Evolutionary conservation across 2,113 vertebrate species (phyloP), one percentile per base, ranked within the genome.

Genomic region (Monopterus albus): DNA sequence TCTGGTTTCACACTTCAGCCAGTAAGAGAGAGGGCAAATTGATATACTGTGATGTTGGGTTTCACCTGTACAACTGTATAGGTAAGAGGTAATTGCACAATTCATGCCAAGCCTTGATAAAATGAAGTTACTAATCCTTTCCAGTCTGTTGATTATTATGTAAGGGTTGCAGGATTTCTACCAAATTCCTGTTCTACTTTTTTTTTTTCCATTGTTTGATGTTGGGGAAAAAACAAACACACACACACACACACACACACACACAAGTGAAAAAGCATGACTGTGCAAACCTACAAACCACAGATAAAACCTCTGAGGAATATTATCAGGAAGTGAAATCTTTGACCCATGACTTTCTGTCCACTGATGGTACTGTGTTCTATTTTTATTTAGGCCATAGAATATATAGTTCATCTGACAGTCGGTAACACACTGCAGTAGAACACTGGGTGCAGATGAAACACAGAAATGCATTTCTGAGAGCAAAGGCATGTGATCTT

Each of bases 81-180:
- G 3, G 40, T 56, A 61, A 36, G 13, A 33, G 23, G 59, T 66
- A 39, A 57, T 12, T 49, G 42, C 23, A 51, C 25, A 39, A 62
- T 65, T 63, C 46, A 53, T 58, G 46, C 58, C 39, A 52, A 42
- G 1, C 26, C 13, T 10, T 21, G 17, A 28, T 45, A 55, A 51
- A 29, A 39, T 57, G 7, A 45, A 65, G 20, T 63, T 65, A 60
- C 39, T 52, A 47, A 68, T 39, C n/a, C 33, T 55, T 52, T 38
- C 50, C 17, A 53, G 40, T 64, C 23, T 42, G 2, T 36, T 36
- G 3, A 64, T 13, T 45, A n/a, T 26, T 50, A 49, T 36, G 51
- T 72, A 29, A 40, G 53, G 8, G 62, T 28, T 38, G 46, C n/a
- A 53, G 69, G 63, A 35, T 17, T 56, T 21, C 39, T 55, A 61